Base-by-base conservation (phyloP, 2,113 vertebrate genomes). In the Petaurus breviceps region DNA sequence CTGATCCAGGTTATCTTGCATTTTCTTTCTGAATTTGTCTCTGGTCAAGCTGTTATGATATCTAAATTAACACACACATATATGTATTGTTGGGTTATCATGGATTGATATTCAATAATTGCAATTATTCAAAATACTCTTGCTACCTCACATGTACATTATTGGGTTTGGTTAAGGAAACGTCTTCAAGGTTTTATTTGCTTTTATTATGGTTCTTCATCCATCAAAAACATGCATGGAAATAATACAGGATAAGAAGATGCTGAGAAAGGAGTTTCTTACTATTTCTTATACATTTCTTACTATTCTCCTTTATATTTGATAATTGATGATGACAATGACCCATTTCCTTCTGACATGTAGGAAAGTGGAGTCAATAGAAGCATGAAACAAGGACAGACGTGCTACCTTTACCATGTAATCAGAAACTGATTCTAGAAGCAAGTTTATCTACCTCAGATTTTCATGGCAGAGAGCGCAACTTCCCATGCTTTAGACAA, bases 401-500 rank as follows among this genome's bases (percentile, higher is more conserved):
- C 37, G 8, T 43, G n/a, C 68, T 7, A 84, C 37, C 19, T 84
- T 37, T 43, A 19, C 68, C 16, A n/a, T n/a, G 43, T 22, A 22
- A 19, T 22, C 37, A 77, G 68, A n/a, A 22, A 43, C 14, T 77
- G 12, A n/a, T n/a, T 77, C 94, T 51, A 95, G n/a, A 37, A 94
- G 46, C 46, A 0, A 37, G 61, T 55, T 47, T 92, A 91, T 92
- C 43, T 90, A 92, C 46, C 91, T 95, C 25, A 6, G 84, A 51
- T 28, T 95, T 96, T 96, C 57, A 25, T 92, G 91, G 11, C 91
- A 95, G 54, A 77, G 93, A 54, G 96, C n/a, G 47, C 89, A 22
- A 84, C 28, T 94, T 52, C 7, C 95, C 54, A 93, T 90, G 1
- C 61, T 91, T 95, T 57, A 93, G 91, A 26, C 37, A 90, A 91